These are phyloP conservation scores for Melieria omissa DNA, from an alignment of 2,888 invertebrate genomes.

Conservation along the genomic window DNA sequence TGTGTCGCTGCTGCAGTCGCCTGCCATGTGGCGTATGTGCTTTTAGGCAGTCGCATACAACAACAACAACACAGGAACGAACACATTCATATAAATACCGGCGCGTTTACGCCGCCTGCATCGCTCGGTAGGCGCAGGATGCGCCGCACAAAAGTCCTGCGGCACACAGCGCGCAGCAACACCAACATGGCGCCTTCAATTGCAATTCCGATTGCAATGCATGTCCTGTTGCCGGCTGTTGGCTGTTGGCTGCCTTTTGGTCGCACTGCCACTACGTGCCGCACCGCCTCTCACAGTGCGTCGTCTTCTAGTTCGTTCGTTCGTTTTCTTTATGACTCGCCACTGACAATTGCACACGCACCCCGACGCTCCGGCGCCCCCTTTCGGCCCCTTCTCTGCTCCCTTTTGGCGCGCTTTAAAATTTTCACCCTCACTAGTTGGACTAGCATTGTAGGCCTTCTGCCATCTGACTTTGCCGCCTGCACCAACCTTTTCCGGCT, in stretches of 20 bases:
- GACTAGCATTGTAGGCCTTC: conserved; percentile 29
- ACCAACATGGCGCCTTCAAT: conserved; percentile 24
- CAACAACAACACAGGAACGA: conserved; percentile 5
- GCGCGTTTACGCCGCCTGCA: background rate
- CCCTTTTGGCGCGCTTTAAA: background rate
- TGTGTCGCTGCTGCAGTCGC: conserved; percentile 20
- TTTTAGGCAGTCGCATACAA: conserved; percentile 29
- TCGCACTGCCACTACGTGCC: too few species aligned
- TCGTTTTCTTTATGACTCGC: background rate
- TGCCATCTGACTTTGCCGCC: conserved; percentile 35
- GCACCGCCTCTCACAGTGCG: conserved; percentile 4
- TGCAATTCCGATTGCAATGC: conserved; percentile 34
- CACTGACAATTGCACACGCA: background rate
- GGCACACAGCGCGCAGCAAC: background rate
- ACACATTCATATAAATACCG: background rate
- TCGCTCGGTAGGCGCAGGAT: background rate
- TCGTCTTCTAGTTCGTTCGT: background rate
- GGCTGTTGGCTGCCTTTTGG: too few species aligned
- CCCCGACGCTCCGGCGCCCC: background rate
- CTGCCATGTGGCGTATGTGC: conserved; percentile 15
- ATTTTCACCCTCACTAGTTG: background rate
- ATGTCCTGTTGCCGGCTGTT: background rate
- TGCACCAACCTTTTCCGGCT: conserved; percentile 2
- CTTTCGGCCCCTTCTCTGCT: background rate
- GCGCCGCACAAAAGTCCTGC: background rate